Conservation (phyloP, 2,888 invertebrate species). For the Dexiosoma caninum region DNA sequence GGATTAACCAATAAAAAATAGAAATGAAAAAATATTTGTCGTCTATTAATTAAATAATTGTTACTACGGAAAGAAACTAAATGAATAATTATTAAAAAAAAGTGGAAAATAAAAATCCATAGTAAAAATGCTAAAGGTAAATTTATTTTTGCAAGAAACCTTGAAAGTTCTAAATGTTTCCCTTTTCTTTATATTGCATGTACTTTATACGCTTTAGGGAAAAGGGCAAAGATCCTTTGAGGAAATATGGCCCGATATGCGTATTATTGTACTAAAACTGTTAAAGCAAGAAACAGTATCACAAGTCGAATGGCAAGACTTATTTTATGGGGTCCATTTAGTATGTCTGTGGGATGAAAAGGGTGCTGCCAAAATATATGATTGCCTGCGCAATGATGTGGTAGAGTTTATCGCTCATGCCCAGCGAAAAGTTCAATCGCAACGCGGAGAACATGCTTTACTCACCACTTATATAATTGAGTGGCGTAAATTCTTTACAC, state of each 20-base stretch:
- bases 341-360: constrained; percentile 99
- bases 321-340: constrained; percentile 96
- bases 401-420: constrained; percentile 96
- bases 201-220: constrained; percentile 64
- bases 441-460: constrained; percentile 95
- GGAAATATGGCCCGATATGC: constrained; percentile 97
- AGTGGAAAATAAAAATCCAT: constrained; percentile 7
- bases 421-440: constrained; percentile 91
- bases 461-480: constrained; percentile 97
- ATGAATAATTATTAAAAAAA: constrained; percentile 46
- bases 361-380: constrained; percentile 91
- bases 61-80: constrained; percentile 36
- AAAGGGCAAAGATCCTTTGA: constrained; percentile 92
- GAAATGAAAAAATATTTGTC: neutral
- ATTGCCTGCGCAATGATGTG: constrained; percentile 94
- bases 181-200: neutral
- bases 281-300: constrained; percentile 93
- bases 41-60: neutral
- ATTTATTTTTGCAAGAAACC: constrained; percentile 12
- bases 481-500: constrained; percentile 99
- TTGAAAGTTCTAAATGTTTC: constrained; percentile 19
- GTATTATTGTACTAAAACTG: constrained; percentile 94
- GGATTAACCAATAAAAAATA: neutral
- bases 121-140: constrained; percentile 65
- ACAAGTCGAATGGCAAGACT: constrained; percentile 97